Conservation (phyloP, 2,888 invertebrate species). For the Lumbricus terrestris region DNA sequence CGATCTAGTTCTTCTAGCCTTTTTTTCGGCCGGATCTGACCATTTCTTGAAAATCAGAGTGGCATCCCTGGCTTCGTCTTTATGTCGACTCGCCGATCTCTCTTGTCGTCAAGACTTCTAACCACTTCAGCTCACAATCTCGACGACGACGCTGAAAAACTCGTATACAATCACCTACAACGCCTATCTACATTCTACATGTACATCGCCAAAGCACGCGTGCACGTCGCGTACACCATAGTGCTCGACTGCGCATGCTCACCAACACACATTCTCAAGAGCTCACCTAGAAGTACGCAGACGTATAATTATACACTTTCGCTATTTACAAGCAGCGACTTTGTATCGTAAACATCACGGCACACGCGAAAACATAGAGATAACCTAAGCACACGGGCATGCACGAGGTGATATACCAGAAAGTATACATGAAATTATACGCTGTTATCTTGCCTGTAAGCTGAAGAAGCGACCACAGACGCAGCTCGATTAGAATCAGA, state of each 20-base stretch:
- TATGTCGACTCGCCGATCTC: background rate
- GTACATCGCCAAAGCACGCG: background rate
- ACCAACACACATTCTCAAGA: background rate
- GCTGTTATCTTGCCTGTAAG: background rate
- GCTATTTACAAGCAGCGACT: background rate
- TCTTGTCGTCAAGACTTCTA: background rate
- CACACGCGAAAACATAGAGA: background rate
- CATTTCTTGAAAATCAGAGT: no score
- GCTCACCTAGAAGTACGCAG: background rate
- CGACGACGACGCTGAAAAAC: background rate
- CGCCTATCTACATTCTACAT: no score
- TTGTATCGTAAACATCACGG: background rate
- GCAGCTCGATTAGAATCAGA: background rate
- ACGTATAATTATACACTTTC: background rate
- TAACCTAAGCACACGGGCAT: background rate
- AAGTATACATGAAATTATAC: background rate
- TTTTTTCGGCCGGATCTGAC: no score
- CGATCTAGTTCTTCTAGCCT: no score
- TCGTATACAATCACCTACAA: background rate
- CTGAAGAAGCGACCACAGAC: background rate
- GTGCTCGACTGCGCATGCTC: background rate
- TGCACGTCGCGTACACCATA: background rate
- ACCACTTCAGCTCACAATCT: background rate
- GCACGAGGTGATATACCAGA: background rate
- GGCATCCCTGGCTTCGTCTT: no score